Evolutionary conservation across 2,797 vertebrate genomes (phyloP), one percentile per base, ranked within the genome.

Genomic region (Sebastes vulpes): DNA sequence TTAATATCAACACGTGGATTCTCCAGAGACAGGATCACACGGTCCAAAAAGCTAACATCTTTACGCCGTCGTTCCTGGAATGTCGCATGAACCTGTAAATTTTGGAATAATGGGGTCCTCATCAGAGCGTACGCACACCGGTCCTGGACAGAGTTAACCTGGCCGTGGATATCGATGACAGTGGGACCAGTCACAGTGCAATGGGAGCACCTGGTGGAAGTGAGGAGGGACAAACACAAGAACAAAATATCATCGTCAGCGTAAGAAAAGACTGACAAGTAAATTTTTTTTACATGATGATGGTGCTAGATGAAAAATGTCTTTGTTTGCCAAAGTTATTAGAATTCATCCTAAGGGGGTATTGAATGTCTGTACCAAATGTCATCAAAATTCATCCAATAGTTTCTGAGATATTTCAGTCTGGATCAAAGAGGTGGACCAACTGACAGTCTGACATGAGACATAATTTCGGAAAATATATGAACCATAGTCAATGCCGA

Each of bases 1-100:
- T 48, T 2, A 10, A 71, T 71, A 10, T 16, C 3, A 46, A 48
- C 68, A 20, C 32, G 6, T 20, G 10, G 9, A 1, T 23, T 2
- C 1, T 14, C 6, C 32, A 69, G 8, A 48, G 4, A 21, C 8
- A 71, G n/a, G 38, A 31, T 29, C 26, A 71, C 68, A 18, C 8
- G 14, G 38, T 71, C 35, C 68, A 60, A 18, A 31, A 71, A 71
- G 28, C 11, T 23, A 9, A 50, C n/a, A 7, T 71, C 68, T 71
- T 11, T 10, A 59, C 26, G 56, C 2, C 68, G 56, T 23, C 56
- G 56, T 31, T 71, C 68, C 25, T 23, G 6, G 56, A 71, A 59
- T 21, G 25, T 46, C 1, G 25, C n/a, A 0, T 11, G 11, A 29
- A 71, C 25, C n/a, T 21, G 5, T 12, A 71, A 6, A 48, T 9